Percentiles rank a stretch among this genome's conserved stretches.
Evolutionary conservation across 2,888 invertebrate species (phyloP).

Genomic region (Labia minor): DNA sequence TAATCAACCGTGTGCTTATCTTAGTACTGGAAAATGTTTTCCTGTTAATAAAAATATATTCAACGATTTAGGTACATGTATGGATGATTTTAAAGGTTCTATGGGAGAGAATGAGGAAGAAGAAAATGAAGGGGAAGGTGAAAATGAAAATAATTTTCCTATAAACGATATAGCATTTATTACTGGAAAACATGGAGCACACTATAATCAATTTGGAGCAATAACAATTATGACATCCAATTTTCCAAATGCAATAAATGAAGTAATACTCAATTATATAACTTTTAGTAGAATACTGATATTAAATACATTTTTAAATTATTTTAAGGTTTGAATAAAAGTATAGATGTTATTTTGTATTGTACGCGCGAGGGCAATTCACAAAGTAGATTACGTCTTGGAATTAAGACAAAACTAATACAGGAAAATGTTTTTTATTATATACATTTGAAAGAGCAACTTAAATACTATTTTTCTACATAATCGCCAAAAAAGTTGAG

Average conservation of each 20-base stretch:
- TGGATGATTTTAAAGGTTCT: background rate
- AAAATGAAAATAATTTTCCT: background rate
- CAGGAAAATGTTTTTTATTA: no score
- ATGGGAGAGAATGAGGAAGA: background rate
- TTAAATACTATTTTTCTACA: no score
- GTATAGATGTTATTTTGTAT: no score
- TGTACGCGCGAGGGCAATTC: no score
- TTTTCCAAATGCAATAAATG: background rate
- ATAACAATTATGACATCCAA: background rate
- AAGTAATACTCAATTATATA: background rate
- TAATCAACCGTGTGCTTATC: constrained; percentile 81
- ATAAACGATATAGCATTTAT: background rate
- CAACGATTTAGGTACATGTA: background rate
- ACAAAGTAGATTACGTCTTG: no score
- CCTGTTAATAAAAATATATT: background rate
- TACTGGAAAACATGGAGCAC: background rate
- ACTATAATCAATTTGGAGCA: background rate
- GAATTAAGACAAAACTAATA: no score
- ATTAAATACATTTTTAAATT: background rate
- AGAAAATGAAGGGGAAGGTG: background rate
- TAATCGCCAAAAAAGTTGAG: no score
- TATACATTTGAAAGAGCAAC: no score
- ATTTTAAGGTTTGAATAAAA: no score
- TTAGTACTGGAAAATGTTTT: constrained; percentile 53
- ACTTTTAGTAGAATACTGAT: background rate